phyloP scores from a whole-genome alignment of 2,113 vertebrate genomes.

The Nannospalax galili region DNA sequence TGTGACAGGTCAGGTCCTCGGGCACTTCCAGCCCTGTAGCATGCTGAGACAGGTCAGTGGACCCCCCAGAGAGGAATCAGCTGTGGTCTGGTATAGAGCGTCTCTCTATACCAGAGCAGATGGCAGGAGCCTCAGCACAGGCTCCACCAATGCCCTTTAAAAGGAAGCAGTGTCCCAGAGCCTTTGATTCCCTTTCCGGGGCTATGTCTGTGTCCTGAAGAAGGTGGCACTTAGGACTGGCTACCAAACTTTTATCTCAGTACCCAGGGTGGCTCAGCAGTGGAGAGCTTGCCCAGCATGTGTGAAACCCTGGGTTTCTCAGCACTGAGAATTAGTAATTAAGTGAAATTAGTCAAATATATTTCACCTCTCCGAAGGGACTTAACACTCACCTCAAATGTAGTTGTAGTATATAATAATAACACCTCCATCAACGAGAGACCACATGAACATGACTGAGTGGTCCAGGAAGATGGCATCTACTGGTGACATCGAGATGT shows the following conservation, averaged over 20 bases:
- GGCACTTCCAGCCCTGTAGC: no score
- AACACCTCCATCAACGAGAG: not conserved
- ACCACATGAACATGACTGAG: not conserved
- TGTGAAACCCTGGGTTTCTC: not conserved
- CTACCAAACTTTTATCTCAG: not conserved
- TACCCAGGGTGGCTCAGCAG: no score
- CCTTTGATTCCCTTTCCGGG: not conserved
- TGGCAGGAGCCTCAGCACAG: no score
- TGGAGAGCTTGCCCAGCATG: not conserved
- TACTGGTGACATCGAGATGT: no score
- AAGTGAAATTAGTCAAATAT: not conserved
- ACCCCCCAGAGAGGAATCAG: no score
- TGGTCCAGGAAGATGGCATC: not conserved
- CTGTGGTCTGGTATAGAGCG: no score
- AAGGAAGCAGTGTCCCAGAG: not conserved
- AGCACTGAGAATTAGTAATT: not conserved
- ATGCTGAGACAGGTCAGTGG: not conserved
- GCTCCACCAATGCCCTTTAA: not conserved
- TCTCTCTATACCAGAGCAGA: no score
- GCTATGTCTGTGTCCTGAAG: not conserved
- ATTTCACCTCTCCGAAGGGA: not conserved
- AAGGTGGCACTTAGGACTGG: not conserved
- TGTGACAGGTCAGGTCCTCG: not conserved
- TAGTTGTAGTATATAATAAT: not conserved
- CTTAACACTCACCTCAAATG: not conserved